These are phyloP conservation scores for Armadillidium nasatum DNA, from an alignment of 1,140 invertebrate species.

Conservation along the genomic window DNA sequence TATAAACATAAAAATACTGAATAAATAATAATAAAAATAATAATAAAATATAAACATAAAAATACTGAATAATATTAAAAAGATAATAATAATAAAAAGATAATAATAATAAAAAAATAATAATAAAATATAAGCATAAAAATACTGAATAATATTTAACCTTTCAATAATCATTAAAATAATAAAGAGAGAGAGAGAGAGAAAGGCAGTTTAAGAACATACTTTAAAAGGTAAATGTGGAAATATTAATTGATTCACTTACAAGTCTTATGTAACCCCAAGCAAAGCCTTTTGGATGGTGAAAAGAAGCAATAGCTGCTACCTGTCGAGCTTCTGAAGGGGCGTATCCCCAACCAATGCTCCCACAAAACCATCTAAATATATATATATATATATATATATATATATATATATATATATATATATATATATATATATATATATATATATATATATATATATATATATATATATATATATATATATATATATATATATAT, in stretches of 20 bases:
- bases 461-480: neutral
- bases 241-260: slow-evolving; percentile 42
- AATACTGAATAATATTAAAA: too few relatives aligned
- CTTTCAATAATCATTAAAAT: too few relatives aligned
- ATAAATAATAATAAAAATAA: too few relatives aligned
- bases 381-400: neutral
- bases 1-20: too few relatives aligned
- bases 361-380: slow-evolving; percentile 73
- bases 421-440: neutral
- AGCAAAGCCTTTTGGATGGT: slow-evolving; percentile 78
- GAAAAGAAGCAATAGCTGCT: slow-evolving; percentile 82
- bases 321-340: slow-evolving; percentile 77
- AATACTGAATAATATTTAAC: too few relatives aligned
- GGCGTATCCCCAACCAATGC: slow-evolving; percentile 76
- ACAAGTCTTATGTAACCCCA: slow-evolving; percentile 83
- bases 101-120: too few relatives aligned
- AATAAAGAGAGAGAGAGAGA: too few relatives aligned
- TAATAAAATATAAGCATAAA: too few relatives aligned
- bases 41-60: too few relatives aligned
- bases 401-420: neutral
- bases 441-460: neutral
- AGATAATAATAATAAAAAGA: too few relatives aligned
- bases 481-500: slow-evolving; percentile 11
- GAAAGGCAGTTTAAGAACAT: too few relatives aligned
- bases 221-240: neutral